A percentile compares a stretch with the other conserved stretches of the same genome.
Evolutionary conservation across 2,113 vertebrate genomes (phyloP).

Genomic region (Vulpes vulpes): DNA sequence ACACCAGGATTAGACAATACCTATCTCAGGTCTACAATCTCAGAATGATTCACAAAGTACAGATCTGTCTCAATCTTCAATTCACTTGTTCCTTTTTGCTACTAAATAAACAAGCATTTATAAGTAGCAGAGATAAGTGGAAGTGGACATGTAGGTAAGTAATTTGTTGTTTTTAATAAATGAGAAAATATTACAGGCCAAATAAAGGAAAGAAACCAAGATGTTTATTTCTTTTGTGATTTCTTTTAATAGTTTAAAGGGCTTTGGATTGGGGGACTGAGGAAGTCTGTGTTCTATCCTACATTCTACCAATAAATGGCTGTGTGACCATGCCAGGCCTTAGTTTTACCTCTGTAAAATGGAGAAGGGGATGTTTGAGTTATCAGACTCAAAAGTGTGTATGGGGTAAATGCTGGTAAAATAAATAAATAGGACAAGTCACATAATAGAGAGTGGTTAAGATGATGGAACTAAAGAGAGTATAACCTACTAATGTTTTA

Average conservation of each 20-base stretch:
- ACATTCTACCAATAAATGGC: background rate
- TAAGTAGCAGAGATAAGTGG: background rate
- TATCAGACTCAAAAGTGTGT: background rate
- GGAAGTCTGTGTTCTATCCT: background rate
- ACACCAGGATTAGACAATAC: background rate
- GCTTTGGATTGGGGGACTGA: background rate
- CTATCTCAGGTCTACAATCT: background rate
- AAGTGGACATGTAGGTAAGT: background rate
- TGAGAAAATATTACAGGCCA: background rate
- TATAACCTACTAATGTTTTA: background rate
- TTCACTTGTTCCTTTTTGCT: background rate
- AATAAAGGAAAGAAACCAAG: background rate
- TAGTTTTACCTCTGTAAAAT: background rate
- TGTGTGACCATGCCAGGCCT: background rate
- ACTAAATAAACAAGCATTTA: background rate
- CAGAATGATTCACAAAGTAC: background rate
- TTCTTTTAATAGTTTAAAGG: slow-evolving; percentile 9
- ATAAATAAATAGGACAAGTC: background rate
- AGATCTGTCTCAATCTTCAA: background rate
- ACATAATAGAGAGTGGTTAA: background rate
- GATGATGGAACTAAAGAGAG: background rate
- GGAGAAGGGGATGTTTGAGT: background rate
- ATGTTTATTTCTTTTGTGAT: background rate
- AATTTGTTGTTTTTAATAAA: background rate
- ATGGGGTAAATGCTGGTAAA: background rate